phyloP scores from a whole-genome alignment of 2,797 vertebrate species.

The Aplochiton taeniatus region DNA sequence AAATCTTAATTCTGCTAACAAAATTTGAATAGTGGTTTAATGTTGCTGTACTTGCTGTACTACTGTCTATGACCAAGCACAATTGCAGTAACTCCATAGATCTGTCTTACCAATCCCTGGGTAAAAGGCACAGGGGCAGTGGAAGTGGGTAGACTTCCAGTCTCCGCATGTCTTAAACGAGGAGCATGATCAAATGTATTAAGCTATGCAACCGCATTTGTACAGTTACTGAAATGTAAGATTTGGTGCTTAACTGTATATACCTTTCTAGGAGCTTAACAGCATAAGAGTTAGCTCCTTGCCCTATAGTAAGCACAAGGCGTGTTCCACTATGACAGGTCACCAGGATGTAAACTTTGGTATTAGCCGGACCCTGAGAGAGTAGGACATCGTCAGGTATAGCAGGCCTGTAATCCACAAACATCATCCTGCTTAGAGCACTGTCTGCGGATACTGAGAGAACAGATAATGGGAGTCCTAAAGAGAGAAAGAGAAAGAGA shows the following conservation, averaged over 20 bases:
- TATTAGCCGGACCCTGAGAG: not conserved
- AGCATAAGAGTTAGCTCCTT: constrained; percentile 37
- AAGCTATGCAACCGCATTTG: too few species aligned
- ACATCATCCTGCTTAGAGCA: constrained; percentile 54
- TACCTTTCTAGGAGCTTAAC: constrained; percentile 64
- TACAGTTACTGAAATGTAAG: too few species aligned
- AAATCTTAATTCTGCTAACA: not conserved
- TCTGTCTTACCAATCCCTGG: not conserved
- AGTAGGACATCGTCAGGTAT: constrained; percentile 15
- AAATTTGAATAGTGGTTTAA: not conserved
- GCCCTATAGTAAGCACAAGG: constrained; percentile 56
- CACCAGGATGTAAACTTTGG: constrained; percentile 60
- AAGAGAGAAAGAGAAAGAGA: constrained; percentile 57
- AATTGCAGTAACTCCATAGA: not conserved
- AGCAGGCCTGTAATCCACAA: constrained; percentile 49
- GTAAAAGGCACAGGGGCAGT: not conserved
- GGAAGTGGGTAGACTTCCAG: not conserved
- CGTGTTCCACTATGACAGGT: constrained; percentile 67
- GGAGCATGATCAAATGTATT: too few species aligned
- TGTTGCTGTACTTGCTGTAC: not conserved
- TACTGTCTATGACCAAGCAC: not conserved
- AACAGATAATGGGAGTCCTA: constrained; percentile 4
- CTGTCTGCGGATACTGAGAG: constrained; percentile 4
- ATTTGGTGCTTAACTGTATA: not conserved
- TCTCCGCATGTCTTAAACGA: not conserved